These are phyloP conservation scores for Danio jaintianensis DNA, from an alignment of 2,797 vertebrate species.

Conservation along the genomic window DNA sequence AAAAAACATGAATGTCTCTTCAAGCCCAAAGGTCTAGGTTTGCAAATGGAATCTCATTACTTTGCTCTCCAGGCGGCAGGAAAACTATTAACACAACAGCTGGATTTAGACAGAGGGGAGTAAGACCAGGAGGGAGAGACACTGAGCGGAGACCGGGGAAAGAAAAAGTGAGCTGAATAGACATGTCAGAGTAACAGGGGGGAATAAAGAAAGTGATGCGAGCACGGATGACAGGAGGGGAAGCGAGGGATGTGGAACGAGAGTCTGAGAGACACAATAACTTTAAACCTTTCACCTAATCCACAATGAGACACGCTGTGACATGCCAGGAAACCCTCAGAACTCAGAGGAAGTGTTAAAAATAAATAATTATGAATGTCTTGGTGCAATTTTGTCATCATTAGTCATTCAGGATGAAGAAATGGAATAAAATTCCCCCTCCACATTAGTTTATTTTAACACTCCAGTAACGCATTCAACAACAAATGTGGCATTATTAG, in stretches of 20 bases:
- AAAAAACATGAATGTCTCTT: constrained; percentile 49
- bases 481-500: background rate
- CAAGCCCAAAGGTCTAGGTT: constrained; percentile 46
- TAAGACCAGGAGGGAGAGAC: constrained; percentile 4
- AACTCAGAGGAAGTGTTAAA: background rate
- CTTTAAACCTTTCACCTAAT: constrained; percentile 39
- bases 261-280: constrained; percentile 21
- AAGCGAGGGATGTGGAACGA: background rate
- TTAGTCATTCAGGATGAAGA: background rate
- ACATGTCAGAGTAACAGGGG: constrained; percentile 38
- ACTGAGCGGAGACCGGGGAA: constrained; percentile 2
- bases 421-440: background rate
- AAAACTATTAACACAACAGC: constrained; percentile 65
- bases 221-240: background rate
- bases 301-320: constrained; percentile 23
- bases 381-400: background rate
- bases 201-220: constrained; percentile 12
- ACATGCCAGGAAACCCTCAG: constrained; percentile 34
- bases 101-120: constrained; percentile 51
- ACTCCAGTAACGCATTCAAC: background rate
- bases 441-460: background rate
- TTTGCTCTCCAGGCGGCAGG: constrained; percentile 52
- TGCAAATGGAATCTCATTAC: constrained; percentile 60
- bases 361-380: background rate
- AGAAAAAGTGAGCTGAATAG: constrained; percentile 31